Evolutionary conservation across 2,113 vertebrate genomes (phyloP).

Genomic region (Plectropomus leopardus): DNA sequence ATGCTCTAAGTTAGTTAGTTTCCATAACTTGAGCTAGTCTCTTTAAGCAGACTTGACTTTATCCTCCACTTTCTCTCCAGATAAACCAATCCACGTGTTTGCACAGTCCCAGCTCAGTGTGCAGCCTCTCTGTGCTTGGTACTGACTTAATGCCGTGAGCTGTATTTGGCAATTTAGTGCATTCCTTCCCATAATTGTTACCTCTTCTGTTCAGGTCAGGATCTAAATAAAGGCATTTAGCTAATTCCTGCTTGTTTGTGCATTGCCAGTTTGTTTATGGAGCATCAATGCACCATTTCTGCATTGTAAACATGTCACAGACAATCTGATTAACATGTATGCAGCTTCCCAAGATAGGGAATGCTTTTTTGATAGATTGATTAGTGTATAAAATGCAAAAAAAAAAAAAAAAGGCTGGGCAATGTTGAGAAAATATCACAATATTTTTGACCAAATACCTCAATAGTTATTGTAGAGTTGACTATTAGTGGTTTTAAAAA

Average conservation of each 20-base stretch:
- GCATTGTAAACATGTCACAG: not conserved
- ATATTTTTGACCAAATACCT: too few species aligned
- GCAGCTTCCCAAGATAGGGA: not conserved
- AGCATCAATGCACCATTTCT: not conserved
- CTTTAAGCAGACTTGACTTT: conserved; percentile 13
- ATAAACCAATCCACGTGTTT: conserved; percentile 76
- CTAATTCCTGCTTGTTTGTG: conserved; percentile 2
- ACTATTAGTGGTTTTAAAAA: too few species aligned
- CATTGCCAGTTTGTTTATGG: conserved; percentile 4
- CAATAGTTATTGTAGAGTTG: too few species aligned
- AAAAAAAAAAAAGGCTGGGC: too few species aligned
- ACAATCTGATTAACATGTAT: not conserved
- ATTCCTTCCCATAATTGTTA: conserved; percentile 52
- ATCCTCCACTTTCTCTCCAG: conserved; percentile 62
- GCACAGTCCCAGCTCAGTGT: conserved; percentile 27
- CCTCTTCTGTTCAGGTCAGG: conserved; percentile 17
- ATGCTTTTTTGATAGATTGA: not conserved
- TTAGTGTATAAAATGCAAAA: not conserved
- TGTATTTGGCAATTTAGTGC: conserved; percentile 37
- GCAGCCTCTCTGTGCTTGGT: conserved; percentile 56
- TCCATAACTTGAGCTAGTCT: conserved; percentile 8
- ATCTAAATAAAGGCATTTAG: conserved; percentile 25
- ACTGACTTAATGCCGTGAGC: conserved; percentile 53
- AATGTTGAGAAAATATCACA: too few species aligned
- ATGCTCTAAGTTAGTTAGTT: conserved; percentile 10